These are phyloP conservation scores for Helicoverpa zea DNA, from an alignment of 1,140 invertebrate genomes.

Conservation along the genomic window DNA sequence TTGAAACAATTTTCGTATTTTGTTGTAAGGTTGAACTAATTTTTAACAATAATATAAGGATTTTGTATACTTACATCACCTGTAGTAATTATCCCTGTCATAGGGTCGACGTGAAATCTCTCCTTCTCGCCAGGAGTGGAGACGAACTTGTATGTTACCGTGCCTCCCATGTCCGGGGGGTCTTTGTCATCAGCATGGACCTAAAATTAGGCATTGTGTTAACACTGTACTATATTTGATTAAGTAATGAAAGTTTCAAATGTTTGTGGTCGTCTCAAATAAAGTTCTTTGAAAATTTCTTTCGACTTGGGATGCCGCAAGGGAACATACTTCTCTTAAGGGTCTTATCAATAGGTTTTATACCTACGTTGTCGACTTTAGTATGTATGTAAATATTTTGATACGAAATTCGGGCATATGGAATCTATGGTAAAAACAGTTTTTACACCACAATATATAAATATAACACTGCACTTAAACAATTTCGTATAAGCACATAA, in stretches of 20 bases:
- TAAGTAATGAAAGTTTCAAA: not conserved
- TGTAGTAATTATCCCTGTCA: constrained; percentile 92
- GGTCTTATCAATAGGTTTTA: no score
- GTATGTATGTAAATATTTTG: not conserved
- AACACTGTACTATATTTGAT: not conserved
- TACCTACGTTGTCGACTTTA: no score
- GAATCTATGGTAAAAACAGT: no score
- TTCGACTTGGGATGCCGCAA: no score
- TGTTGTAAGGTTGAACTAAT: no score
- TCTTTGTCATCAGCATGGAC: constrained; percentile 87
- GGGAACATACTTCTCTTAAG: no score
- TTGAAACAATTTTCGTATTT: not conserved
- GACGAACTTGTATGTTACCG: constrained; percentile 93
- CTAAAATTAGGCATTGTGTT: constrained; percentile 59
- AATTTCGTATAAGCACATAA: not conserved
- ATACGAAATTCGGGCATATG: not conserved
- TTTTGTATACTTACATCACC: constrained; percentile 87
- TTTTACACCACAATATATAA: no score
- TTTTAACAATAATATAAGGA: no score
- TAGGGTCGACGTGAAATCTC: constrained; percentile 92
- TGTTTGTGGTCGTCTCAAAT: no score
- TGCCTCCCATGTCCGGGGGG: constrained; percentile 91
- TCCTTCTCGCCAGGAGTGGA: constrained; percentile 90
- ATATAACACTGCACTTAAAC: no score
- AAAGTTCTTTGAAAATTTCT: no score